Percentiles rank a stretch among this genome's conserved stretches.
Evolutionary conservation across 2,797 vertebrate species (phyloP).

Genomic region (Coregonus suidteri): DNA sequence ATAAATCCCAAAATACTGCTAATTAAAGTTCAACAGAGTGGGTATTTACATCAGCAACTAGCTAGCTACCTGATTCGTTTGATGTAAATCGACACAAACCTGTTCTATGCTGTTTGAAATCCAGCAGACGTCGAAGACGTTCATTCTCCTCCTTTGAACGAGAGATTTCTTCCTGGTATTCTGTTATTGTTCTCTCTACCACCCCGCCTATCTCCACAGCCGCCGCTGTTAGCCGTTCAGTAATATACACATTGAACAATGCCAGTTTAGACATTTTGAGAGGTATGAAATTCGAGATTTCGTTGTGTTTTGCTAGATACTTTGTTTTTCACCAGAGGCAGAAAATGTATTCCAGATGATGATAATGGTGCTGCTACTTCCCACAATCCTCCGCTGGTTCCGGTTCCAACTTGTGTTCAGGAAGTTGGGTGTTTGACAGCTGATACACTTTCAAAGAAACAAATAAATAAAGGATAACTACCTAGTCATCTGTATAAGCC

Average conservation of each 20-base stretch:
- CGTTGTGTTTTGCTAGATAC: neutral
- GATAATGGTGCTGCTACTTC: neutral
- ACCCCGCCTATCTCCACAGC: neutral
- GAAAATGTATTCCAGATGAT: neutral
- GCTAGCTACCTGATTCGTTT: neutral
- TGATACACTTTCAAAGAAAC: slow-evolving; percentile 45
- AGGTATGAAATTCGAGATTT: neutral
- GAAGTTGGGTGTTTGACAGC: neutral
- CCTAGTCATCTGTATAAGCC: slow-evolving; percentile 41
- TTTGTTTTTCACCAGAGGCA: neutral
- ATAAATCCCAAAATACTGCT: too few species aligned
- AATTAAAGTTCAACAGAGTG: too few species aligned
- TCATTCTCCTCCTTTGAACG: neutral
- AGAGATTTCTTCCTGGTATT: neutral
- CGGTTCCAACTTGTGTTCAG: neutral
- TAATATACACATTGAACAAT: neutral
- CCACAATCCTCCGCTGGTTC: neutral
- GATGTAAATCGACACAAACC: neutral
- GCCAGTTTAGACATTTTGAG: neutral
- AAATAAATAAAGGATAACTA: slow-evolving; percentile 76
- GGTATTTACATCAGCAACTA: neutral
- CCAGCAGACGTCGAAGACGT: neutral
- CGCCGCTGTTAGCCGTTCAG: neutral
- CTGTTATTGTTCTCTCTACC: neutral
- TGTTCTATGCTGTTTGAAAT: neutral